phyloP scores from a whole-genome alignment of 2,113 vertebrate species.

The Nycticryphes semicollaris region DNA sequence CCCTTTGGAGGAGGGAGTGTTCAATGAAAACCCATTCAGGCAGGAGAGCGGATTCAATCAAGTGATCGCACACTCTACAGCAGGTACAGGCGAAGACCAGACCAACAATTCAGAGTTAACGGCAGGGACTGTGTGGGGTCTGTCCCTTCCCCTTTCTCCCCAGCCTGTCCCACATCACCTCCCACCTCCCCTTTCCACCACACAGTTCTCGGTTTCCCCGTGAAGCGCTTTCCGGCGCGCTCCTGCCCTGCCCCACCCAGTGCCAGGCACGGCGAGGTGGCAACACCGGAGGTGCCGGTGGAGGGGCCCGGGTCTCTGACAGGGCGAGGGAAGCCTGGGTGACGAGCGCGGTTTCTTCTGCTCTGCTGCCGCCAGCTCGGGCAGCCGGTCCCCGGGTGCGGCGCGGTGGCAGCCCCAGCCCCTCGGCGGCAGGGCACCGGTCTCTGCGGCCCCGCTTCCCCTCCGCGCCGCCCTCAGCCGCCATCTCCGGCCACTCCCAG shows the following conservation, averaged over 20 bases:
- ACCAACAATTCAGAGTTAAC: too few species aligned
- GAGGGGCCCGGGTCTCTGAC: background rate
- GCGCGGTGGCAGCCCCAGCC: too few species aligned
- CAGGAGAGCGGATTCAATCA: background rate
- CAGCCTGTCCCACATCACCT: background rate
- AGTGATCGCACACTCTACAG: background rate
- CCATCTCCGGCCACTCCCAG: too few species aligned
- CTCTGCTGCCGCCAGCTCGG: background rate
- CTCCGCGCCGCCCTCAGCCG: too few species aligned
- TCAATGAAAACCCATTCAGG: background rate
- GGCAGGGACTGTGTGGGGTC: background rate
- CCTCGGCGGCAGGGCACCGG: background rate
- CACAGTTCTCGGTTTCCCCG: background rate
- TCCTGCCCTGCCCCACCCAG: background rate
- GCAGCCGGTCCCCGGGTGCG: too few species aligned
- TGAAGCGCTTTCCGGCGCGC: background rate
- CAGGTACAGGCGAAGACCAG: background rate
- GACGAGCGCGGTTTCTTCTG: background rate
- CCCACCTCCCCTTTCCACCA: background rate
- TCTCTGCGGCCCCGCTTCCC: too few species aligned
- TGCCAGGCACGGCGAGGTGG: background rate
- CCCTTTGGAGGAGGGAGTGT: background rate
- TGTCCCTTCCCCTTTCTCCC: background rate
- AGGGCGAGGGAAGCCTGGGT: accelerated
- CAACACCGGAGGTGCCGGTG: background rate